phyloP scores from a whole-genome alignment of 2,888 invertebrate species.

The Folsomia manolachei region DNA sequence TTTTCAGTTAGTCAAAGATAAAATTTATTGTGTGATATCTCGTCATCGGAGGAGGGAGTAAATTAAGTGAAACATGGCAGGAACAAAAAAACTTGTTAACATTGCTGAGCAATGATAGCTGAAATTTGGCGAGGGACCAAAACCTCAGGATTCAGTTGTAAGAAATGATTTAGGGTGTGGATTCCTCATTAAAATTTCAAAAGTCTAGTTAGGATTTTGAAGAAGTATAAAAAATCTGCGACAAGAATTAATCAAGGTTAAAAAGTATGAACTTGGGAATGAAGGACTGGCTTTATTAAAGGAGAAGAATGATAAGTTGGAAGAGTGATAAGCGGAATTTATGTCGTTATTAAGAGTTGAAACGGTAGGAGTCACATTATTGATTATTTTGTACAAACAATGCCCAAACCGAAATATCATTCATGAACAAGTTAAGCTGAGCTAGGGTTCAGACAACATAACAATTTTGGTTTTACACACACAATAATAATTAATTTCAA shows the following conservation, averaged over 20 bases:
- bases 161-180: neutral
- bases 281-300: neutral
- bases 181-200: neutral
- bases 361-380: neutral
- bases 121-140: neutral
- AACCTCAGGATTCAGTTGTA: neutral
- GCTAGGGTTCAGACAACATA: neutral
- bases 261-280: neutral
- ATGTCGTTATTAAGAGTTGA: neutral
- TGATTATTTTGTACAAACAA: neutral
- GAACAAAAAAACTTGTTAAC: neutral
- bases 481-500: too few species aligned
- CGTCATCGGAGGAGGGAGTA: neutral
- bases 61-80: neutral
- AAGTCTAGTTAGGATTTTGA: neutral
- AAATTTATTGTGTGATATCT: neutral
- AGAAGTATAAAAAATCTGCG: neutral
- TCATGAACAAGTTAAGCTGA: neutral
- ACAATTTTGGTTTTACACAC: neutral
- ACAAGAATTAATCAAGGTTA: too few species aligned
- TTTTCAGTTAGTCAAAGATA: neutral
- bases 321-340: neutral
- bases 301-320: neutral
- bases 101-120: neutral
- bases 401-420: neutral